These are phyloP conservation scores for Tapirus terrestris DNA, from an alignment of 2,113 vertebrate genomes.

Conservation along the genomic window DNA sequence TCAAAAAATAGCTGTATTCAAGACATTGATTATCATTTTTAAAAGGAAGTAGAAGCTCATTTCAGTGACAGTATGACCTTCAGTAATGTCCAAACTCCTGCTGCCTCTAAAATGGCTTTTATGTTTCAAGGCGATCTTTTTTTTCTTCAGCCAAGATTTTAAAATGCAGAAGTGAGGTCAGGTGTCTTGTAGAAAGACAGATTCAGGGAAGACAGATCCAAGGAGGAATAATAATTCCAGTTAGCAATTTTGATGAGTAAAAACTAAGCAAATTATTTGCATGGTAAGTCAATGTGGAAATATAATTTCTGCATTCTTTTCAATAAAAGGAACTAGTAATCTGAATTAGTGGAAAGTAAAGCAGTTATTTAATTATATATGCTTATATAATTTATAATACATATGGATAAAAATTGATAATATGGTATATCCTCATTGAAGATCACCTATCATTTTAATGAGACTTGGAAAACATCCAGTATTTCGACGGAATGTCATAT, in stretches of 20 bases:
- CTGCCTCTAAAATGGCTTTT: slow-evolving; percentile 10
- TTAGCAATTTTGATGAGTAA: neutral
- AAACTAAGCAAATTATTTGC: neutral
- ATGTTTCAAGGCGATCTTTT: slow-evolving; percentile 16
- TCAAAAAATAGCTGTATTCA: neutral
- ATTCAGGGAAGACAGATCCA: neutral
- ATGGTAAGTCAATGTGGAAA: neutral
- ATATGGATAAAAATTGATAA: neutral
- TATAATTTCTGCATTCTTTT: slow-evolving; percentile 7
- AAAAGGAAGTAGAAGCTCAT: slow-evolving; percentile 30
- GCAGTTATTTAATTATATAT: neutral
- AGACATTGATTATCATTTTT: slow-evolving; percentile 26
- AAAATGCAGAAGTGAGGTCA: neutral
- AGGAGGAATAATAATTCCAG: neutral
- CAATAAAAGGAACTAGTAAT: neutral
- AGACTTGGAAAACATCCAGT: neutral
- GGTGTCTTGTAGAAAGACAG: neutral
- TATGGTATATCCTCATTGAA: neutral
- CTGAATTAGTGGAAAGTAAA: neutral
- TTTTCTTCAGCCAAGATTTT: neutral
- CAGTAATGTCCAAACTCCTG: neutral
- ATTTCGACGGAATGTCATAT: neutral
- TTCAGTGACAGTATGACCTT: slow-evolving; percentile 9
- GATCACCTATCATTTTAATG: neutral
- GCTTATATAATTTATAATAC: neutral